Evolutionary conservation across 2,113 vertebrate genomes (phyloP), one percentile per base, ranked within the genome.

Genomic region (Noturus placidus): DNA sequence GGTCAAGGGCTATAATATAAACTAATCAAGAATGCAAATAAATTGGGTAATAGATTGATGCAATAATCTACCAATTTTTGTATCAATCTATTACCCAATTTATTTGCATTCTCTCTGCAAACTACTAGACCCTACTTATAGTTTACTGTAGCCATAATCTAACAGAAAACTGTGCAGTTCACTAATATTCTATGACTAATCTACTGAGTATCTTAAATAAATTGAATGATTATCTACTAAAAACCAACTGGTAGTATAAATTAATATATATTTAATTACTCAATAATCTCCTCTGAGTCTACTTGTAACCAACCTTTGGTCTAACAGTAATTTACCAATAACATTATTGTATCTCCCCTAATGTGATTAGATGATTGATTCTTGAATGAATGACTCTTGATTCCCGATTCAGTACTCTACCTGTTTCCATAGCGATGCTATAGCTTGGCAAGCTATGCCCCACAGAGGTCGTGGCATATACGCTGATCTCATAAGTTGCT

Each of bases 381-480:
- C 42, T 46, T 46, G 42, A 46, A 8, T 46, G 42, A 38, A 46
- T 46, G 5, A 46, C 42, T 81, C 33, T 25, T 76, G 42, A n/a
- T 27, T 59, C 46, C 19, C 42, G 17, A 25, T 59, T 76, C 11
- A 52, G 72, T 35, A 80, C 35, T 74, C 7, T 79, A 98, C 97
- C 97, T 91, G 97, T 98, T 92, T 99, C 98, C 79, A 98, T 90
- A 82, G 94, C 90, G 38, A 96, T 89, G 27, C 94, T 96, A 93
- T 94, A 98, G 92, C 97, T 97, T 77, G 97, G 97, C 30, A 97
- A 95, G 89, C 98, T 99, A 85, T 57, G 91, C 72, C 97, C 97
- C 3, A 89, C 94, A 38, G 88, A 20, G 6, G 96, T 95, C 57
- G 59, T 93, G 15, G 98, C 97, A 86, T 95, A 91, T 1, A 91